Conservation (phyloP, 1,140 invertebrate species). For the Lutraria rhynchaena region DNA sequence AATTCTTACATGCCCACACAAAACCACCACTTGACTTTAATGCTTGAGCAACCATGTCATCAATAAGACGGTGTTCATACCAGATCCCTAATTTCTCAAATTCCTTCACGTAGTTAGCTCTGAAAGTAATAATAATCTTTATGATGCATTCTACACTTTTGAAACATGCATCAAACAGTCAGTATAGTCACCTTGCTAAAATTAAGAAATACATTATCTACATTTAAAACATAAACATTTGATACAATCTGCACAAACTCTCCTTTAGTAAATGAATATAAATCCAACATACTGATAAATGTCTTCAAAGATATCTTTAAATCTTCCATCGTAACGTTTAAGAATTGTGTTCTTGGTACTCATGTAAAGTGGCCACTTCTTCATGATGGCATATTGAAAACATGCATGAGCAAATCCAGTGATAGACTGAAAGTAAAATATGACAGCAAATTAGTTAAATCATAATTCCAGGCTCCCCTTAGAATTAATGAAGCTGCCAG, state of each 20-base stretch:
- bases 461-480: no score
- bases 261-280: no score
- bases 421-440: constrained; percentile 88
- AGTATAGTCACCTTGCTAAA: no score
- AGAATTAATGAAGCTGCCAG: no score
- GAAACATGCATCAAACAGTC: no score
- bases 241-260: no score
- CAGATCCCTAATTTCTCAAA: constrained; percentile 94
- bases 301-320: constrained; percentile 99
- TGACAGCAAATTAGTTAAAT: no score
- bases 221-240: no score
- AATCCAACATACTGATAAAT: constrained; percentile 91
- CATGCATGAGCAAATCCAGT: constrained; percentile 96
- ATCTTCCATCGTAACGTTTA: constrained; percentile 98
- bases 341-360: constrained; percentile 99
- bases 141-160: no score
- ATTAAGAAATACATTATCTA: no score
- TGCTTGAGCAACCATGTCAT: constrained; percentile 99
- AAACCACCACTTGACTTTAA: constrained; percentile 99
- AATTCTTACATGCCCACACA: constrained; percentile 99
- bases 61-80: constrained; percentile 99
- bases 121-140: no score
- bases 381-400: constrained; percentile 94
- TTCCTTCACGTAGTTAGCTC: constrained; percentile 89
- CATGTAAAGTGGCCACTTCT: constrained; percentile 96